These are phyloP conservation scores for Operophtera brumata DNA, from an alignment of 2,888 invertebrate genomes.

Conservation along the genomic window DNA sequence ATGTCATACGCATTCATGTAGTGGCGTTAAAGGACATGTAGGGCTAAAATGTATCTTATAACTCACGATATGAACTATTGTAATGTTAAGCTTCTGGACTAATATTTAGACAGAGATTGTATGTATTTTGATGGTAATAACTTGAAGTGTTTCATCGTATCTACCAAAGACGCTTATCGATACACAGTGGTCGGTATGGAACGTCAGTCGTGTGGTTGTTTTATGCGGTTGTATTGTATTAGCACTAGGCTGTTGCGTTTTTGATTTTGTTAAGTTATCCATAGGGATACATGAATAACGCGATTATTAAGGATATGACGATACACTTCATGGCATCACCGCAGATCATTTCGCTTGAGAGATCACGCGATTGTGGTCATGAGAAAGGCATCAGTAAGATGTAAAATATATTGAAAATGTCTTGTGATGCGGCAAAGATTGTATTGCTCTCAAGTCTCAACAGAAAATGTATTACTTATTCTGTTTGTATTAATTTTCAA, in stretches of 20 bases:
- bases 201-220: slow-evolving; percentile 12
- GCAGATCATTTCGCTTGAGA: slow-evolving; percentile 5
- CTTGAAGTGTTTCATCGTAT: slow-evolving; percentile 5
- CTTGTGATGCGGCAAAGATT: not conserved
- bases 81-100: slow-evolving; percentile 21
- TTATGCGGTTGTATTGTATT: slow-evolving; percentile 13
- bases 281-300: not conserved
- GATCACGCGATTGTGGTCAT: not conserved
- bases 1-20: slow-evolving; percentile 13
- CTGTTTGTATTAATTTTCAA: too few relatives aligned
- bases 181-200: not conserved
- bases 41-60: slow-evolving; percentile 17
- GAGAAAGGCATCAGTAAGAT: not conserved
- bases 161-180: not conserved
- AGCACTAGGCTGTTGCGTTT: slow-evolving; percentile 5
- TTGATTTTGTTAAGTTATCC: slow-evolving; percentile 7
- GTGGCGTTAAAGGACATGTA: slow-evolving; percentile 13
- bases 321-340: slow-evolving; percentile 1
- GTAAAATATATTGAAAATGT: not conserved
- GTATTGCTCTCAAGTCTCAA: not conserved
- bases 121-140: slow-evolving; percentile 4
- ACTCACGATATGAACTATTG: slow-evolving; percentile 15
- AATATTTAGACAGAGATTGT: slow-evolving; percentile 9
- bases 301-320: not conserved
- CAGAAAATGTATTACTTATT: too few relatives aligned